phyloP scores from a whole-genome alignment of 2,888 invertebrate species.

The Clivina fossor region DNA sequence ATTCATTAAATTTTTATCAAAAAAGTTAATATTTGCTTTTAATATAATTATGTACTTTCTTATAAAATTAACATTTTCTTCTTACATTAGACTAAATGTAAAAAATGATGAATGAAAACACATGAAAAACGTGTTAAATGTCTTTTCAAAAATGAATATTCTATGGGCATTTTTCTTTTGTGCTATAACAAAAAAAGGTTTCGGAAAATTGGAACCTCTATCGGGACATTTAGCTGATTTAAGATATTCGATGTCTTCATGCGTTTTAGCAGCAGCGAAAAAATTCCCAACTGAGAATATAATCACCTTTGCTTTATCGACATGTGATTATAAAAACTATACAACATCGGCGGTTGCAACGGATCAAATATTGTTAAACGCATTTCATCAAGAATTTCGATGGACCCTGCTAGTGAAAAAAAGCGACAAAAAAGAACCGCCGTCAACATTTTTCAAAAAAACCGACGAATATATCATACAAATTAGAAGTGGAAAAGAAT shows the following conservation, averaged over 20 bases:
- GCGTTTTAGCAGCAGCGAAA: slow-evolving; percentile 14
- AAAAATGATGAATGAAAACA: too few species aligned
- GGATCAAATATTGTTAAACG: slow-evolving; percentile 23
- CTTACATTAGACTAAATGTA: too few species aligned
- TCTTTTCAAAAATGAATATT: too few species aligned
- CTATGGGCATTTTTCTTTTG: too few species aligned
- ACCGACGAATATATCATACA: slow-evolving; percentile 30
- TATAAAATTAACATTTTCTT: too few species aligned
- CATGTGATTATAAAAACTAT: slow-evolving; percentile 16
- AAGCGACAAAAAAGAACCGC: slow-evolving; percentile 7
- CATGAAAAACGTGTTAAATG: too few species aligned
- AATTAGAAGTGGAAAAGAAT: slow-evolving; percentile 20
- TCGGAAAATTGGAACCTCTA: slow-evolving; percentile 15
- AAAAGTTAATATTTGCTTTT: too few species aligned
- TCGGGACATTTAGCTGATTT: slow-evolving; percentile 8
- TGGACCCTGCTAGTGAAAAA: slow-evolving; percentile 23
- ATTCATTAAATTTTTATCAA: too few species aligned
- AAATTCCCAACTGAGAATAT: slow-evolving; percentile 12
- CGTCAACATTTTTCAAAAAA: slow-evolving; percentile 25
- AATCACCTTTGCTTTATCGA: slow-evolving; percentile 19
- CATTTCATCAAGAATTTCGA: slow-evolving; percentile 6
- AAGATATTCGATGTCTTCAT: slow-evolving; percentile 25
- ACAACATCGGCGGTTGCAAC: slow-evolving; percentile 16
- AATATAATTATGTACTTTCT: too few species aligned
- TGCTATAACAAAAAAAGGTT: too few species aligned